Percentiles rank a stretch among this genome's conserved stretches.
These are phyloP conservation scores for Microcebus murinus DNA, from an alignment of 2,113 vertebrate species.

Conservation along the genomic window DNA sequence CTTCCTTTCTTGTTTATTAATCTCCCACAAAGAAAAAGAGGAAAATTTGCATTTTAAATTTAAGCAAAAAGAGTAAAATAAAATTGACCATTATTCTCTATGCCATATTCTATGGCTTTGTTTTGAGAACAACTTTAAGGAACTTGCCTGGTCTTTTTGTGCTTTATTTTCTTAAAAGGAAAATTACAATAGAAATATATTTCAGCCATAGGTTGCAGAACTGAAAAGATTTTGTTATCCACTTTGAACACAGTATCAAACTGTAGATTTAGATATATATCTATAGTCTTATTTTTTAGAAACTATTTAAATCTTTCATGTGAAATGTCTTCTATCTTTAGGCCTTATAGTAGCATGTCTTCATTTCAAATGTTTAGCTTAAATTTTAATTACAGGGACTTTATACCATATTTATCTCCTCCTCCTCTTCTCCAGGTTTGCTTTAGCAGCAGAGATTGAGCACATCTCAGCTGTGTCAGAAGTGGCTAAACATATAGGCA, in stretches of 20 bases:
- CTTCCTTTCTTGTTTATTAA: not conserved
- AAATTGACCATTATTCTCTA: not conserved
- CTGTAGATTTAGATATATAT: not conserved
- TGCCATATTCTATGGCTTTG: not conserved
- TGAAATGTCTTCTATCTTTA: conserved; percentile 26
- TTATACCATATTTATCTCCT: not conserved
- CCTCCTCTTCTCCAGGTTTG: not conserved
- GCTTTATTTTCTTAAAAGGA: conserved; percentile 27
- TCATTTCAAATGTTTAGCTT: not conserved
- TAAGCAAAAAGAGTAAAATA: not conserved
- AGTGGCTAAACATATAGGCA: not conserved
- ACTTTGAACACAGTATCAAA: not conserved
- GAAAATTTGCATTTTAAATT: not conserved
- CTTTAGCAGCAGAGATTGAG: not conserved
- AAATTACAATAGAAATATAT: not conserved
- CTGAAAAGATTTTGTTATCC: not conserved
- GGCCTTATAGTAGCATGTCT: not conserved
- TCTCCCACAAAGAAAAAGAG: not conserved
- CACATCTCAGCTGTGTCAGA: not conserved
- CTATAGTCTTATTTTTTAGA: not conserved
- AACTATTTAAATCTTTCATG: conserved; percentile 8
- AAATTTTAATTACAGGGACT: not conserved
- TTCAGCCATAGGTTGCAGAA: not conserved
- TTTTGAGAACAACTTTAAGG: conserved; percentile 19
- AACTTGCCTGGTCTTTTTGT: not conserved